Percentiles rank a stretch among this genome's conserved stretches.
Evolutionary conservation across 2,797 vertebrate genomes (phyloP).

Genomic region (Coendou prehensilis): DNA sequence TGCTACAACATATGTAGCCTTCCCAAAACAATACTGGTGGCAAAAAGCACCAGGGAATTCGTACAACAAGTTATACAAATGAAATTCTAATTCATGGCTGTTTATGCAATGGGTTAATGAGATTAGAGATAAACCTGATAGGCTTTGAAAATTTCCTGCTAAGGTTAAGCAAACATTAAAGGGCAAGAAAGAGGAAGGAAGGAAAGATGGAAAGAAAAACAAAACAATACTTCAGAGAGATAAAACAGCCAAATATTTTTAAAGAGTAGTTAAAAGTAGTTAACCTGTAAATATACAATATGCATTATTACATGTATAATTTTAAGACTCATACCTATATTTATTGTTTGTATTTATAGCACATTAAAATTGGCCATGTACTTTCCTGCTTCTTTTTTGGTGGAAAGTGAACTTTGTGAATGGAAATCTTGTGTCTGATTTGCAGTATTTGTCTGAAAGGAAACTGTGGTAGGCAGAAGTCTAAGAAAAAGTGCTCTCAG

Average conservation of each 20-base stretch:
- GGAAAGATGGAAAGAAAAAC: not conserved
- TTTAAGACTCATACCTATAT: not conserved
- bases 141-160: not conserved
- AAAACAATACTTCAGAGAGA: not conserved
- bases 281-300: not conserved
- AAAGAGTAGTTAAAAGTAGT: not conserved
- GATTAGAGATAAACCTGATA: not conserved
- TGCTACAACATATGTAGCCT: not conserved
- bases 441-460: not conserved
- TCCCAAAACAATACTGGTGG: no score
- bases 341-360: not conserved
- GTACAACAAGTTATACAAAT: not conserved
- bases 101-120: no score
- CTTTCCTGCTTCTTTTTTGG: not conserved
- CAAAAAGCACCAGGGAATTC: not conserved
- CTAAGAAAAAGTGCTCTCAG: not conserved
- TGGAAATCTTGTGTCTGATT: not conserved
- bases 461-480: not conserved
- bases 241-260: not conserved
- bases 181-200: not conserved
- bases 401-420: not conserved
- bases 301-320: not conserved
- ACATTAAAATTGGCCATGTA: not conserved
- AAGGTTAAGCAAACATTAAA: conserved; percentile 17
- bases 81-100: not conserved